phyloP scores from a whole-genome alignment of 2,888 invertebrate genomes.

The Meghimatium bilineatum region DNA sequence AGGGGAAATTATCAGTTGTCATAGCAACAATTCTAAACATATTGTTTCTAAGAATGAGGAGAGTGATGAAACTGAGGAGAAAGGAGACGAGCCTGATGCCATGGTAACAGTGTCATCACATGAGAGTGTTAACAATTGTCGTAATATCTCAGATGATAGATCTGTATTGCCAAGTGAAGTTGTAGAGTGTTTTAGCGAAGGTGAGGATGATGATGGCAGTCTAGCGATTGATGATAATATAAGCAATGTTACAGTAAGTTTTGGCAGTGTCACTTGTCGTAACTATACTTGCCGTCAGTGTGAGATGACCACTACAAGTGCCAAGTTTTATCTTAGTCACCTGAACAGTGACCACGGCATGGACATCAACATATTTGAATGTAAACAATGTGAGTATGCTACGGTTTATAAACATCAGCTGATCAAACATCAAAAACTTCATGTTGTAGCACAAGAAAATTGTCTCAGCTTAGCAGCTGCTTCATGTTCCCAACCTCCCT shows the following conservation, averaged over 20 bases:
- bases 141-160: not conserved
- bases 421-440: conserved; percentile 67
- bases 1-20: not conserved
- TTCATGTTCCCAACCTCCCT: conserved; percentile 52
- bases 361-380: conserved; percentile 68
- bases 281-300: conserved; percentile 52
- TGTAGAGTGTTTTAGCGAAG: conserved; percentile 10
- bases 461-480: not conserved
- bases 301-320: conserved; percentile 66
- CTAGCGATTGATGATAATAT: conserved; percentile 50
- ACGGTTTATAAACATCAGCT: conserved; percentile 72
- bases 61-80: not conserved
- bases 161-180: not conserved
- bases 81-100: conserved; percentile 41
- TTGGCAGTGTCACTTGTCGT: not conserved
- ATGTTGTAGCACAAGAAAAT: conserved; percentile 56
- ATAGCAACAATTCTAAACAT: not conserved
- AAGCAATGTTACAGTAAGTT: not conserved
- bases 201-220: conserved; percentile 60
- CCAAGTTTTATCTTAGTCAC: conserved; percentile 67
- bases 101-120: not conserved
- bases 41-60: not conserved
- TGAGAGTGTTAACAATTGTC: not conserved
- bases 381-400: conserved; percentile 72
- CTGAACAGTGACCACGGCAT: conserved; percentile 65